phyloP scores from a whole-genome alignment of 2,797 vertebrate species.

The Rhinella marina region DNA sequence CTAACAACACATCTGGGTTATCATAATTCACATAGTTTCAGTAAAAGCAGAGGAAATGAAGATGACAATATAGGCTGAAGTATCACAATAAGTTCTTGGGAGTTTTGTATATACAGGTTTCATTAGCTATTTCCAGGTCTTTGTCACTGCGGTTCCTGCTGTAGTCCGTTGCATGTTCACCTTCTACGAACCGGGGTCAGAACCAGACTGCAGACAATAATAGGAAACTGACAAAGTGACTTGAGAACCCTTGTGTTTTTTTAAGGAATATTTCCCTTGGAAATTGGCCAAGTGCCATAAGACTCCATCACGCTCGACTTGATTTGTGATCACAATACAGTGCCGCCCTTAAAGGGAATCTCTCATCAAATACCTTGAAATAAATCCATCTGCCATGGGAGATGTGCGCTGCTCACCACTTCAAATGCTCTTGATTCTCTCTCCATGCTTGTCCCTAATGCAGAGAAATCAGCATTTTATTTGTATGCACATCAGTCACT shows the following conservation, averaged over 20 bases:
- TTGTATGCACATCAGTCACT: too few relatives aligned
- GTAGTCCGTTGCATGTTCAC: background rate
- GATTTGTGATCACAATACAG: background rate
- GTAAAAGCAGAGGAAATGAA: background rate
- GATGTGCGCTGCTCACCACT: too few relatives aligned
- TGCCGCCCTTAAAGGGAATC: background rate
- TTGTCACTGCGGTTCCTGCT: background rate
- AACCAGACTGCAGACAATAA: background rate
- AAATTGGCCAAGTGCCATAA: background rate
- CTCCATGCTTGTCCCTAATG: too few relatives aligned
- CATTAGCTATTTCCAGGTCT: slow-evolving; percentile 27
- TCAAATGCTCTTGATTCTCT: too few relatives aligned
- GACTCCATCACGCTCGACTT: background rate
- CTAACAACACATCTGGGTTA: background rate
- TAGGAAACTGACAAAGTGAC: slow-evolving; percentile 26
- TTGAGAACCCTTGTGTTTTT: background rate
- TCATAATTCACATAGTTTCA: background rate
- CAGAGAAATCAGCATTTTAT: too few relatives aligned
- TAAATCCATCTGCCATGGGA: too few relatives aligned
- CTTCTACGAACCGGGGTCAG: slow-evolving; percentile 8
- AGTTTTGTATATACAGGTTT: background rate
- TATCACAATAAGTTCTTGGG: background rate
- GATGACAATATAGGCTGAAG: background rate
- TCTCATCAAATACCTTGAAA: too few relatives aligned
- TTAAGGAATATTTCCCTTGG: background rate